A percentile compares a stretch with the other conserved stretches of the same genome.
Evolutionary conservation across 2,888 invertebrate genomes (phyloP).

Genomic region (Labia minor): DNA sequence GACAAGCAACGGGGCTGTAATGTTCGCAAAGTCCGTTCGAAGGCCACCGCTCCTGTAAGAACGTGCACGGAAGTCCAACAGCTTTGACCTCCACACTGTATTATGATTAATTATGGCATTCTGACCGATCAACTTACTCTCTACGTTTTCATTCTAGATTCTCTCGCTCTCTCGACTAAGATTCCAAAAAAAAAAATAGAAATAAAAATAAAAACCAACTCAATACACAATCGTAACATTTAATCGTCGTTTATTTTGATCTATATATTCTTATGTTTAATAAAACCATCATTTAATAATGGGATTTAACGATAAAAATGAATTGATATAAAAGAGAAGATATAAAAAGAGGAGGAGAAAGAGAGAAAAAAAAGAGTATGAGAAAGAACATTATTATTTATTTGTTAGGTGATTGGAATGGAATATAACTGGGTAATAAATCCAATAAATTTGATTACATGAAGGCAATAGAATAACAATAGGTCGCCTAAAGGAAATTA

Average conservation of each 20-base stretch:
- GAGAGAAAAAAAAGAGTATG: too few species aligned
- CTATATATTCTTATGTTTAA: background rate
- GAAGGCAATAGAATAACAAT: too few species aligned
- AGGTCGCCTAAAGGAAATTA: too few species aligned
- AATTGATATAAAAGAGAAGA: background rate
- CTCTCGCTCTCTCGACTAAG: background rate
- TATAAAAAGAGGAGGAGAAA: background rate
- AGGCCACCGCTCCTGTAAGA: background rate
- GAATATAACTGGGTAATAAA: too few species aligned
- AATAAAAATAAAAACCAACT: too few species aligned
- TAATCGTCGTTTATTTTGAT: background rate
- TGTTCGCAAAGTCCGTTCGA: background rate
- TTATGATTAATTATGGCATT: slow-evolving; percentile 1
- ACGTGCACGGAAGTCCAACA: background rate
- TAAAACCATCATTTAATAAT: slow-evolving; percentile 4
- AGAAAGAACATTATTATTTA: too few species aligned
- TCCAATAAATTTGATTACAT: too few species aligned
- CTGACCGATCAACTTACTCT: too few species aligned
- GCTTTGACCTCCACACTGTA: background rate
- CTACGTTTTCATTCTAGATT: too few species aligned
- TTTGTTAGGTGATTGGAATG: too few species aligned
- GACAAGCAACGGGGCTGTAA: background rate
- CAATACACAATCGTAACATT: background rate
- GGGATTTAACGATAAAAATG: background rate
- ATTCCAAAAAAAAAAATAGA: background rate